Percentiles rank a stretch among this genome's conserved stretches.
phyloP scores from a whole-genome alignment of 2,797 vertebrate species.

The Micrastur ruficollis region DNA sequence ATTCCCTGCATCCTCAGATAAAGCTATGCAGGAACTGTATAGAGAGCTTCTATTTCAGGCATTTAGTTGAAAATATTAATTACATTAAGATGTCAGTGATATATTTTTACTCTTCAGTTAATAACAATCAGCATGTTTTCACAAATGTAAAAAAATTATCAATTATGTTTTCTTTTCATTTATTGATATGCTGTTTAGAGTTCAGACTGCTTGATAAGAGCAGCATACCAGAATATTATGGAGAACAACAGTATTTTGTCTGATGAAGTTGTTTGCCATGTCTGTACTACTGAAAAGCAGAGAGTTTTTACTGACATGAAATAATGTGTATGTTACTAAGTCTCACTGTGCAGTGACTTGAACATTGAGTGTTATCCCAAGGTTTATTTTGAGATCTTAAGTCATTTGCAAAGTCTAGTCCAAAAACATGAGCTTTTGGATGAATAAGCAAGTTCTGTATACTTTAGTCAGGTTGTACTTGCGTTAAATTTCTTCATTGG shows the following conservation, averaged over 20 bases:
- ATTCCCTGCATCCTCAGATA: slow-evolving; percentile 14
- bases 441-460: neutral
- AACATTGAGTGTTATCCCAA: neutral
- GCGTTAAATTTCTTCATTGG: neutral
- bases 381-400: neutral
- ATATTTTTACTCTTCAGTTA: slow-evolving; percentile 25
- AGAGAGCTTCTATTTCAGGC: slow-evolving; percentile 34
- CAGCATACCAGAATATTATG: neutral
- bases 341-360: neutral
- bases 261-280: neutral
- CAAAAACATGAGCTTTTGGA: neutral
- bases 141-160: neutral
- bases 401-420: neutral
- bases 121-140: neutral
- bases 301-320: neutral
- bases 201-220: neutral
- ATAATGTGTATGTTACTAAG: neutral
- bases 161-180: neutral
- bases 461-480: neutral
- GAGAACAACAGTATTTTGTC: neutral
- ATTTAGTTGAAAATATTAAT: slow-evolving; percentile 27
- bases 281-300: neutral
- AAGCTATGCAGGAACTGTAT: neutral
- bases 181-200: neutral
- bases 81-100: neutral